phyloP scores from a whole-genome alignment of 2,888 invertebrate species.

The Belgica antarctica region DNA sequence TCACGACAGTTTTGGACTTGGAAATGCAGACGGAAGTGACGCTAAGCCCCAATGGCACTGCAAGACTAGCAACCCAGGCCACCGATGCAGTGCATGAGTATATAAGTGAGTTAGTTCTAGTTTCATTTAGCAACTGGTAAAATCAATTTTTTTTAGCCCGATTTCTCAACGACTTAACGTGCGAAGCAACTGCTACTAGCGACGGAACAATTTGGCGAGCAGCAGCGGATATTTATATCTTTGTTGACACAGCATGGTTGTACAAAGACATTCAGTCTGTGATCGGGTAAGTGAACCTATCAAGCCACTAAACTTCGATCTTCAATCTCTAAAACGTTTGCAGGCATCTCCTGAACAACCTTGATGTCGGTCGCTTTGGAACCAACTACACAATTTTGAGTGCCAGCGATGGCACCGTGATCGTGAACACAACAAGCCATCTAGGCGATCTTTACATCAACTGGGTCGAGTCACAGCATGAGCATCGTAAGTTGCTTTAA shows the following conservation, averaged over 20 bases:
- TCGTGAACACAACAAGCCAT: slow-evolving; percentile 64
- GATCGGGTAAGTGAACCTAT: slow-evolving; percentile 59
- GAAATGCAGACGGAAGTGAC: slow-evolving; percentile 62
- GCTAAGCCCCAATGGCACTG: slow-evolving; percentile 57
- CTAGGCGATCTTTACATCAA: slow-evolving; percentile 62
- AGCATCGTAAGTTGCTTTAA: slow-evolving; percentile 59
- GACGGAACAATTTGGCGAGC: slow-evolving; percentile 52
- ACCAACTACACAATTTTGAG: slow-evolving; percentile 67
- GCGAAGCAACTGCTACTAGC: slow-evolving; percentile 54
- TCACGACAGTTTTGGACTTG: slow-evolving; percentile 63
- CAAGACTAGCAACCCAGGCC: slow-evolving; percentile 59
- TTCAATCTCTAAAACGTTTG: too few relatives aligned
- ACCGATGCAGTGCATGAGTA: slow-evolving; percentile 60
- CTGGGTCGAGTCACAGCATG: slow-evolving; percentile 62
- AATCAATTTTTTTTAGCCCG: too few relatives aligned
- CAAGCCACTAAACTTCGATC: too few relatives aligned
- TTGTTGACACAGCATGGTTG: slow-evolving; percentile 67
- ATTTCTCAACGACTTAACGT: slow-evolving; percentile 62
- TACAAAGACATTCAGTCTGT: slow-evolving; percentile 62
- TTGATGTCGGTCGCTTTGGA: slow-evolving; percentile 66
- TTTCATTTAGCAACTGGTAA: too few relatives aligned
- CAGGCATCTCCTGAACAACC: slow-evolving; percentile 60
- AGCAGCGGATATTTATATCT: slow-evolving; percentile 65
- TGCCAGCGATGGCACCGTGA: slow-evolving; percentile 61
- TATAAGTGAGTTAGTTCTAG: slow-evolving; percentile 70